Conservation (phyloP, 2,888 invertebrate species). For the Steinernema carpocapsae region DNA sequence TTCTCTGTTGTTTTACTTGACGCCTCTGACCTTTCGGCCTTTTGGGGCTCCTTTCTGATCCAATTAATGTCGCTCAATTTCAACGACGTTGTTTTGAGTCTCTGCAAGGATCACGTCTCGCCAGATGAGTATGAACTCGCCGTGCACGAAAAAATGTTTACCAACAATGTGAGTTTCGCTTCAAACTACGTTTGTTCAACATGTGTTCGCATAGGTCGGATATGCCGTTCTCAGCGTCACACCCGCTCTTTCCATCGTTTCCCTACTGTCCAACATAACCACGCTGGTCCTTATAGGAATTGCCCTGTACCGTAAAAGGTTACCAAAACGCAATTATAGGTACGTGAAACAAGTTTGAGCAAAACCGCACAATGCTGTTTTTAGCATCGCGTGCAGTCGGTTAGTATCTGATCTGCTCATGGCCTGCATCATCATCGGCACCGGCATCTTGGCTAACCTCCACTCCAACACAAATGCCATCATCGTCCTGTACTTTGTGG, state of each 20-base stretch:
- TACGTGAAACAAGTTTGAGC: conserved; percentile 18
- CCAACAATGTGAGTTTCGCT: neutral
- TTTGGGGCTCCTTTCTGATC: too few relatives aligned
- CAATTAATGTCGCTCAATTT: conserved; percentile 26
- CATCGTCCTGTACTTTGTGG: conserved; percentile 54
- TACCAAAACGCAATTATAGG: conserved; percentile 56
- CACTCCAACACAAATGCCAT: conserved; percentile 53
- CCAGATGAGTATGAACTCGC: conserved; percentile 10
- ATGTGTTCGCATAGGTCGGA: neutral
- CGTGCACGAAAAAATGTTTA: neutral
- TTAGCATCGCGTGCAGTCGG: conserved; percentile 35
- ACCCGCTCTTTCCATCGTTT: conserved; percentile 31
- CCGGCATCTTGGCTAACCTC: conserved; percentile 39
- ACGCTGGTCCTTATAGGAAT: conserved; percentile 47
- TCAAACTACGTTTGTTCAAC: too few relatives aligned
- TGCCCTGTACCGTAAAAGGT: conserved; percentile 46
- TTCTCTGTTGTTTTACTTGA: neutral
- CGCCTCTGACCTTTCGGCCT: too few relatives aligned
- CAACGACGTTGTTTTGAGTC: conserved; percentile 15
- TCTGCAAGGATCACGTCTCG: conserved; percentile 11
- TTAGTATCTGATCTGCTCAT: conserved; percentile 33
- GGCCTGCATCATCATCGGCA: conserved; percentile 34
- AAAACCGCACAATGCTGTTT: neutral
- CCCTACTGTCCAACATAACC: conserved; percentile 24
- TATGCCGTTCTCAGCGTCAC: conserved; percentile 32